These are phyloP conservation scores for Sorex araneus DNA, from an alignment of 2,113 vertebrate species.

Conservation along the genomic window DNA sequence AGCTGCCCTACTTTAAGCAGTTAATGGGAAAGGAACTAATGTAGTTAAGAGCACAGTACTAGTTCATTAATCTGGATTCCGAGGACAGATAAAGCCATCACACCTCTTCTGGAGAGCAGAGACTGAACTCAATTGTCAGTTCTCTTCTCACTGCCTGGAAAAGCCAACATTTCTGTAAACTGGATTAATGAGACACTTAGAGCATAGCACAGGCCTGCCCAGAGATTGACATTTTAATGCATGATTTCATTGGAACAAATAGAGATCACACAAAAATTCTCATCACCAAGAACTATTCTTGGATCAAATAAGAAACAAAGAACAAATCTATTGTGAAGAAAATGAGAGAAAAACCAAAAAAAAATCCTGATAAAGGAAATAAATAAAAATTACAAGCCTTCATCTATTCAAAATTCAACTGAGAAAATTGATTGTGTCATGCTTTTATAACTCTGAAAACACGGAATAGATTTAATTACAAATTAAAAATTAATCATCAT, in stretches of 20 bases:
- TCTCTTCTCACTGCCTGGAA: slow-evolving; percentile 85
- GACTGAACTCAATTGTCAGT: slow-evolving; percentile 88
- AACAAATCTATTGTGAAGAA: slow-evolving; percentile 32
- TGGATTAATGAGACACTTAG: neutral
- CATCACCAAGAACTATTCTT: slow-evolving; percentile 34
- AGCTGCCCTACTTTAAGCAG: slow-evolving; percentile 94
- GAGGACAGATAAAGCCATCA: slow-evolving; percentile 90
- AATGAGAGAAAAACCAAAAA: slow-evolving; percentile 21
- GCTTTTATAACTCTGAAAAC: slow-evolving; percentile 64
- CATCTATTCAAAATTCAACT: slow-evolving; percentile 52
- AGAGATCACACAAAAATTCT: neutral
- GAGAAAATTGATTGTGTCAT: slow-evolving; percentile 40
- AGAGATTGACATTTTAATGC: neutral
- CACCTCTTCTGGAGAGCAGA: slow-evolving; percentile 83
- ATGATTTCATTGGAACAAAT: neutral
- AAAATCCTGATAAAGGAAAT: slow-evolving; percentile 8
- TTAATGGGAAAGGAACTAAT: slow-evolving; percentile 93
- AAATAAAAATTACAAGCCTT: slow-evolving; percentile 51
- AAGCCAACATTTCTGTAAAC: slow-evolving; percentile 71
- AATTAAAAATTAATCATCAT: slow-evolving; percentile 50
- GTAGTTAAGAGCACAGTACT: slow-evolving; percentile 91
- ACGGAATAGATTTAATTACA: slow-evolving; percentile 56
- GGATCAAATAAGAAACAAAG: slow-evolving; percentile 37
- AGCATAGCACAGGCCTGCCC: neutral
- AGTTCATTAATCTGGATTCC: slow-evolving; percentile 89